Conservation (phyloP, 2,797 vertebrate species). For the Eulemur coronatus region DNA sequence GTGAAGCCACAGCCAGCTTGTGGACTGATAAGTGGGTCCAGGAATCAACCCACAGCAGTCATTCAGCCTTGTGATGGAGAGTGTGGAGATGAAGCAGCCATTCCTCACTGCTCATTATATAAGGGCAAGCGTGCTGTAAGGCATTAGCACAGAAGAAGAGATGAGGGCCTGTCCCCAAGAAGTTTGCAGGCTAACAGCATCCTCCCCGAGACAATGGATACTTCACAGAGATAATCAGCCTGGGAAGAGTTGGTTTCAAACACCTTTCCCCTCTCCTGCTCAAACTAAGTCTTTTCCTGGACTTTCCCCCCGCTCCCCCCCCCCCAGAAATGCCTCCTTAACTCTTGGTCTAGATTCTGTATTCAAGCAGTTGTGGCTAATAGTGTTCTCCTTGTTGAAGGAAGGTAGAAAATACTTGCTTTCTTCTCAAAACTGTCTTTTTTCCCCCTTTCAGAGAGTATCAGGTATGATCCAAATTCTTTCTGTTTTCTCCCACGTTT, state of each 20-base stretch:
- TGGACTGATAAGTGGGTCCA: not conserved
- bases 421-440: not conserved
- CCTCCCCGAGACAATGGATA: too few relatives aligned
- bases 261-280: not conserved
- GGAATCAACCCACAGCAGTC: not conserved
- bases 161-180: not conserved
- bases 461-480: not conserved
- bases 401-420: not conserved
- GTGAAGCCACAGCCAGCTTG: not conserved
- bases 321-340: not conserved
- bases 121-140: fast-evolving
- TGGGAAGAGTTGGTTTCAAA: not conserved
- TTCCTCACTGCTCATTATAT: not conserved
- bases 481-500: not conserved
- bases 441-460: not conserved
- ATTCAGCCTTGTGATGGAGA: not conserved
- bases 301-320: fast-evolving
- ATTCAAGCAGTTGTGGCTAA: not conserved
- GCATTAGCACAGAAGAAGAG: not conserved
- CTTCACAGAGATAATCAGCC: not conserved
- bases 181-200: not conserved
- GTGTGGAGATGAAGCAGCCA: too few relatives aligned
- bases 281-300: not conserved
- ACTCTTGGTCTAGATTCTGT: not conserved
- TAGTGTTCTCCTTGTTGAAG: not conserved